Evolutionary conservation across 1,140 invertebrate genomes (phyloP).

Genomic region (Episyrphus balteatus): DNA sequence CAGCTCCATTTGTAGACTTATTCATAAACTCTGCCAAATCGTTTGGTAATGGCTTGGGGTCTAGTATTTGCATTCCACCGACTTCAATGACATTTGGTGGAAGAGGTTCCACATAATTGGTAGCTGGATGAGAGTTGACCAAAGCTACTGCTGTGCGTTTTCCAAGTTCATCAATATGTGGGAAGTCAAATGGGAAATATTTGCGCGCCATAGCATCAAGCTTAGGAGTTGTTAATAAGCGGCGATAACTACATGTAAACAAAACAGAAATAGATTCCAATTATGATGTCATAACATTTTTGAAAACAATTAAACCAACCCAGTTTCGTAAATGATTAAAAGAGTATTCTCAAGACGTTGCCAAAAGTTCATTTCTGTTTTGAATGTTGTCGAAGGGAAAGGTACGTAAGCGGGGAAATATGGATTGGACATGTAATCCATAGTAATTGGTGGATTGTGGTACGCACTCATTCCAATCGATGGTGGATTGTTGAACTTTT

Average conservation of each 20-base stretch:
- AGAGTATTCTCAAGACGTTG: conserved; percentile 22
- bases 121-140: conserved; percentile 37
- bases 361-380: conserved; percentile 19
- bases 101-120: conserved; percentile 36
- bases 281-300: neutral
- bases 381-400: conserved; percentile 10
- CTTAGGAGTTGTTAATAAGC: neutral
- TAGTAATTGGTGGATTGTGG: conserved; percentile 12
- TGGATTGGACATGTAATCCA: conserved; percentile 11
- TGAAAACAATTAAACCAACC: conserved; percentile 13
- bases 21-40: conserved; percentile 20
- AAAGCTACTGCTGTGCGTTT: conserved; percentile 26
- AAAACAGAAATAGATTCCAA: neutral
- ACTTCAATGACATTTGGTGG: conserved; percentile 44
- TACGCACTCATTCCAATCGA: conserved; percentile 19
- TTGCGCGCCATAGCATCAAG: neutral
- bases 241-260: neutral
- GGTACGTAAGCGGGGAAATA: conserved; percentile 16
- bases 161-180: neutral
- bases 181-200: neutral
- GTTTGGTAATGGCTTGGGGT: conserved; percentile 14
- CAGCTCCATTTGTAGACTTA: conserved; percentile 18
- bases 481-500: conserved; percentile 3
- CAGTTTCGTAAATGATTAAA: conserved; percentile 9
- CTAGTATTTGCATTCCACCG: conserved; percentile 39